Percentiles rank a stretch among this genome's conserved stretches.
Conservation (phyloP, 1,140 invertebrate species). For the Drosophila subpulchrella region DNA sequence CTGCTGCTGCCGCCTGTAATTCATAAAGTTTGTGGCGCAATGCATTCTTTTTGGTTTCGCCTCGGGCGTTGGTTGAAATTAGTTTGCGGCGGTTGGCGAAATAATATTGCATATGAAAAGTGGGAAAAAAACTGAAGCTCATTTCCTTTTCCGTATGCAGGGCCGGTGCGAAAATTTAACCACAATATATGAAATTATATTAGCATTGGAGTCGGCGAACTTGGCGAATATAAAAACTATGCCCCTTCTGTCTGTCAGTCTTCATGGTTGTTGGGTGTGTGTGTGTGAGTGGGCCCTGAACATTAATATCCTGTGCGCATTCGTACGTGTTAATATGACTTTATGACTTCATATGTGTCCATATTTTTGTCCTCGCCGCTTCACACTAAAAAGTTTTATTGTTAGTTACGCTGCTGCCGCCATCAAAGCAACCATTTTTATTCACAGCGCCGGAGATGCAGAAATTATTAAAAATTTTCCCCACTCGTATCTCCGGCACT, state of each 20-base stretch:
- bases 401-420: slow-evolving; percentile 68
- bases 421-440: slow-evolving; percentile 82
- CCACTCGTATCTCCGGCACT: slow-evolving; percentile 52
- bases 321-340: slow-evolving; percentile 83
- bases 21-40: slow-evolving; percentile 70
- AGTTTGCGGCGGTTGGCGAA: slow-evolving; percentile 53
- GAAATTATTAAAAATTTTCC: slow-evolving; percentile 79
- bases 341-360: slow-evolving; percentile 83
- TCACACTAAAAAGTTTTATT: slow-evolving; percentile 81
- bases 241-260: slow-evolving; percentile 22
- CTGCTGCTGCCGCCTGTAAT: slow-evolving; percentile 48
- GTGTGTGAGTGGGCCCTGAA: slow-evolving; percentile 26
- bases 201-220: slow-evolving; percentile 63
- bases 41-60: slow-evolving; percentile 49
- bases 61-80: slow-evolving; percentile 55
- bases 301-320: slow-evolving; percentile 83
- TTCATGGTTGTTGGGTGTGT: not conserved
- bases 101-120: slow-evolving; percentile 48
- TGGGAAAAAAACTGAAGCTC: slow-evolving; percentile 35
- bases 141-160: slow-evolving; percentile 55
- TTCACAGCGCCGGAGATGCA: slow-evolving; percentile 80
- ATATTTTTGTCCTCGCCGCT: slow-evolving; percentile 77
- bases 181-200: slow-evolving; percentile 81
- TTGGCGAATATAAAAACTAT: slow-evolving; percentile 59
- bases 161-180: slow-evolving; percentile 66